A percentile compares a stretch with the other conserved stretches of the same genome.
Evolutionary conservation across 2,797 vertebrate genomes (phyloP).

Genomic region (Coccyzus lansbergi): DNA sequence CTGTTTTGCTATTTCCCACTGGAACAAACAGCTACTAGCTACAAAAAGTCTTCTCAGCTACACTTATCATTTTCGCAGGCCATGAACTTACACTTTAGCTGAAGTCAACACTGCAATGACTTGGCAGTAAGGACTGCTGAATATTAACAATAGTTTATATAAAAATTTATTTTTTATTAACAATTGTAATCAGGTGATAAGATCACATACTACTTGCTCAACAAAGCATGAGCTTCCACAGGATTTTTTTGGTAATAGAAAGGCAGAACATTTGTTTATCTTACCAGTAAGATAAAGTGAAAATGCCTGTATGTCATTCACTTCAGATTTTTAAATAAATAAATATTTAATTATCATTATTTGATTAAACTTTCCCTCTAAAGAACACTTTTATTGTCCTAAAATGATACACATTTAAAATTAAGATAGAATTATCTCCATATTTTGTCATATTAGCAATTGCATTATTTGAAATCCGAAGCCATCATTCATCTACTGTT

Average conservation of each 20-base stretch:
- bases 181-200: neutral
- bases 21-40: neutral
- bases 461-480: neutral
- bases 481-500: rapidly evolving
- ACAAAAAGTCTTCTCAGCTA: neutral
- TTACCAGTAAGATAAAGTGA: constrained; percentile 11
- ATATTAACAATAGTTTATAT: neutral
- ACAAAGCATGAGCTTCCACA: neutral
- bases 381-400: neutral
- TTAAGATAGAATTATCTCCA: neutral
- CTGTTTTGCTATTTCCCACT: neutral
- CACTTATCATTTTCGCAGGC: neutral
- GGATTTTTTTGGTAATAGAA: neutral
- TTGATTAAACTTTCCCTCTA: constrained; percentile 40
- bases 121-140: neutral
- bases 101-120: neutral
- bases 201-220: neutral
- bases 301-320: constrained; percentile 27
- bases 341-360: neutral
- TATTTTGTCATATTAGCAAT: neutral
- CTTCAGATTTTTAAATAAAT: neutral
- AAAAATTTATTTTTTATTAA: neutral
- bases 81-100: neutral
- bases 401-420: neutral
- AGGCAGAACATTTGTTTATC: constrained; percentile 48